Conservation (phyloP, 2,113 vertebrate species). For the Otocyon megalotis region DNA sequence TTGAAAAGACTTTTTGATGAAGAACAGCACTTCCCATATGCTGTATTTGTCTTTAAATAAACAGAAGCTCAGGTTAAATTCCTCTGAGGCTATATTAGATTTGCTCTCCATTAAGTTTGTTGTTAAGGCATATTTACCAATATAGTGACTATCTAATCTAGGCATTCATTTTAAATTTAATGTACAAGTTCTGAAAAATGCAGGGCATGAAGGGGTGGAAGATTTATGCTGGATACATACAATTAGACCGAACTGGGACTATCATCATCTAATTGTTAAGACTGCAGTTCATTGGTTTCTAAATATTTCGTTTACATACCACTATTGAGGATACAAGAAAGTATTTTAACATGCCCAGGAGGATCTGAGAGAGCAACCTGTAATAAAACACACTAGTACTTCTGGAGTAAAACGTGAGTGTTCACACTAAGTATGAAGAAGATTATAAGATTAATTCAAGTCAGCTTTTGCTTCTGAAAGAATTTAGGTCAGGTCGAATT, state of each 20-base stretch:
- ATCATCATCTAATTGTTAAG: not conserved
- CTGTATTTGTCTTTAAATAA: not conserved
- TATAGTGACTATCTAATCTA: not conserved
- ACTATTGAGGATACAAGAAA: not conserved
- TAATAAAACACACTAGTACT: not conserved
- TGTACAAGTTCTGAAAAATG: not conserved
- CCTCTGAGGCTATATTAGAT: not conserved
- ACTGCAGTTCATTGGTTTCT: not conserved
- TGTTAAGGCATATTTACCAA: not conserved
- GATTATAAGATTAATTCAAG: not conserved
- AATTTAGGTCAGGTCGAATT: not conserved
- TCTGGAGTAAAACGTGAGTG: not conserved
- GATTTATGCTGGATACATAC: not conserved
- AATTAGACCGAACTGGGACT: not conserved
- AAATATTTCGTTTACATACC: not conserved
- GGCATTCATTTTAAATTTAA: not conserved
- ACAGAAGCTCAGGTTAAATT: constrained; percentile 3
- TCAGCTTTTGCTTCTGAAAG: not conserved
- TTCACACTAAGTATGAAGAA: not conserved
- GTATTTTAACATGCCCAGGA: not conserved
- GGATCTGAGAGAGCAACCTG: not conserved
- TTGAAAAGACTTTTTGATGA: not conserved
- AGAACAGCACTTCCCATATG: not conserved
- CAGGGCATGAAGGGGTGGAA: fast-evolving
- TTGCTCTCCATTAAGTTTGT: not conserved